Percentiles rank a stretch among this genome's conserved stretches.
Conservation (phyloP, 2,113 vertebrate species). For the Sminthopsis crassicaudata region DNA sequence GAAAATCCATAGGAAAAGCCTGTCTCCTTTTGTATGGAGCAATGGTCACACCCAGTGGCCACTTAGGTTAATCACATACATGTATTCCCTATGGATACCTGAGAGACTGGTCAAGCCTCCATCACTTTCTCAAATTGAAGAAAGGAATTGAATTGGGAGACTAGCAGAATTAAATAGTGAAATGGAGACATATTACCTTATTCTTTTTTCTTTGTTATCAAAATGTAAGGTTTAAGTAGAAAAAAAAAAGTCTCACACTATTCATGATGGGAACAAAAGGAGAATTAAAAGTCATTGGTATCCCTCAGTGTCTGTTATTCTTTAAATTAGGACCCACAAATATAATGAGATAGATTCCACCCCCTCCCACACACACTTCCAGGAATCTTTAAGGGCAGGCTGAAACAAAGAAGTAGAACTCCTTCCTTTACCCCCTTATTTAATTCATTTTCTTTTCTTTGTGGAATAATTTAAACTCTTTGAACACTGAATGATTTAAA, state of each 20-base stretch:
- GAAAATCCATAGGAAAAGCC: constrained; percentile 48
- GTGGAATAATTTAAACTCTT: constrained; percentile 67
- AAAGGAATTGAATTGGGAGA: constrained; percentile 55
- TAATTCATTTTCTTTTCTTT: constrained; percentile 70
- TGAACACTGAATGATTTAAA: constrained; percentile 56
- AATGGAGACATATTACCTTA: constrained; percentile 62
- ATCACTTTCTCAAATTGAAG: constrained; percentile 51
- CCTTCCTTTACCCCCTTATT: constrained; percentile 41
- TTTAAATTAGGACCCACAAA: constrained; percentile 74
- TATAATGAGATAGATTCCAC: constrained; percentile 73
- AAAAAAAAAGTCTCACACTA: constrained; percentile 49
- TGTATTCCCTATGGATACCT: constrained; percentile 78
- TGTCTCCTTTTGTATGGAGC: constrained; percentile 77
- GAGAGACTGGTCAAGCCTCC: constrained; percentile 65
- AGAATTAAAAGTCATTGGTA: constrained; percentile 44
- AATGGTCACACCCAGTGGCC: constrained; percentile 87
- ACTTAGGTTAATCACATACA: constrained; percentile 78
- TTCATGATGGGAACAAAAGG: constrained; percentile 68
- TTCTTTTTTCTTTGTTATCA: constrained; percentile 67
- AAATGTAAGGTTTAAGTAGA: constrained; percentile 62
- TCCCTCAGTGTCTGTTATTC: constrained; percentile 53
- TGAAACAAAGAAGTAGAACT: constrained; percentile 71
- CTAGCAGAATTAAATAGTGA: constrained; percentile 13
- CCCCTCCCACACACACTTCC: constrained; percentile 1
- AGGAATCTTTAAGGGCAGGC: constrained; percentile 69